Conservation (phyloP, 2,888 invertebrate species). For the Serripes groenlandicus region DNA sequence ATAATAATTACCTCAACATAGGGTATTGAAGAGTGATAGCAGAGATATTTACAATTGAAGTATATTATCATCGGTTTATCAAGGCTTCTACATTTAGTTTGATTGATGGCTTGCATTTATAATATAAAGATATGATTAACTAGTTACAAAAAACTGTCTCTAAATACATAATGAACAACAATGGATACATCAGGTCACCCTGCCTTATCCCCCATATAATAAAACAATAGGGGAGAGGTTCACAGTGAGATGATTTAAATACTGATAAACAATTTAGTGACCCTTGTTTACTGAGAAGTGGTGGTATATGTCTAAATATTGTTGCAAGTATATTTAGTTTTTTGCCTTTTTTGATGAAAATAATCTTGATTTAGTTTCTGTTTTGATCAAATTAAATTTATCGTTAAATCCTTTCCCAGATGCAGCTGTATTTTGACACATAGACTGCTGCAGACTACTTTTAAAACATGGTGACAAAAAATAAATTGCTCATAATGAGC, state of each 20-base stretch:
- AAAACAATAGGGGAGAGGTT: constrained; percentile 5
- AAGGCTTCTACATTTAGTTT: too few species aligned
- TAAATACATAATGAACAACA: constrained; percentile 30
- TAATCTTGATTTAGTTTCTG: too few species aligned
- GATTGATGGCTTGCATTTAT: constrained; percentile 26
- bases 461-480: too few species aligned
- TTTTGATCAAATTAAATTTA: too few species aligned
- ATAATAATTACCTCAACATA: too few species aligned
- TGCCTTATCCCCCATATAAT: constrained; percentile 11
- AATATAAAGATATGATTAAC: constrained; percentile 28
- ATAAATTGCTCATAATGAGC: too few species aligned
- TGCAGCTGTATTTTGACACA: too few species aligned
- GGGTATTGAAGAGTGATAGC: too few species aligned
- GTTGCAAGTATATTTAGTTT: not conserved
- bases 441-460: too few species aligned
- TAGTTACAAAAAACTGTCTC: constrained; percentile 18
- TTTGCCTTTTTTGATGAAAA: not conserved
- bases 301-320: not conserved
- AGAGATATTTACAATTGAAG: too few species aligned
- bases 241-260: constrained; percentile 25
- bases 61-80: too few species aligned
- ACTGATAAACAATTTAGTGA: constrained; percentile 12
- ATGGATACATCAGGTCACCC: constrained; percentile 19
- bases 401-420: too few species aligned
- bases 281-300: constrained; percentile 1